These are phyloP conservation scores for Rhaphigaster nebulosa DNA, from an alignment of 2,888 invertebrate species.

Conservation along the genomic window DNA sequence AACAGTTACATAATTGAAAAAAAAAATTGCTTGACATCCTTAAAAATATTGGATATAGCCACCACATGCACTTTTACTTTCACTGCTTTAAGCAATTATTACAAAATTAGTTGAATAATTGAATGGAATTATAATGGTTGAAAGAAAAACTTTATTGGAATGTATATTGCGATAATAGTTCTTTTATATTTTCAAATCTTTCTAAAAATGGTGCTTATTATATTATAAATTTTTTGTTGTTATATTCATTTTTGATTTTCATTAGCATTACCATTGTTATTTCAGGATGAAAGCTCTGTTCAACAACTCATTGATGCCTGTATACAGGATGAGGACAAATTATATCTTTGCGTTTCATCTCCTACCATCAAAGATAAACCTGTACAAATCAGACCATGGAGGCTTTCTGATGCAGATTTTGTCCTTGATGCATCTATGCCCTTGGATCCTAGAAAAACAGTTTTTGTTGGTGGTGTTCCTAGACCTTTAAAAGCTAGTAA, in stretches of 20 bases:
- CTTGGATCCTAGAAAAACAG: constrained; percentile 97
- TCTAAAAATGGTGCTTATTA: background rate
- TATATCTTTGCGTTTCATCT: constrained; percentile 97
- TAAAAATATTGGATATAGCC: background rate
- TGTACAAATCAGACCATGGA: constrained; percentile 95
- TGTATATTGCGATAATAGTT: background rate
- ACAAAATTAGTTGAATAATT: background rate
- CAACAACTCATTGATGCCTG: constrained; percentile 97
- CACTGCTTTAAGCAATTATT: background rate
- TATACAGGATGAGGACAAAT: constrained; percentile 96
- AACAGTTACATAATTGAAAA: background rate
- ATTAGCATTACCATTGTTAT: constrained; percentile 68
- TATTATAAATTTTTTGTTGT: background rate
- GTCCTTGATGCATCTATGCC: constrained; percentile 98
- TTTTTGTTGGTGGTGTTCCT: constrained; percentile 99
- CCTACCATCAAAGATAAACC: constrained; percentile 99
- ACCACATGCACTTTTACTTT: background rate
- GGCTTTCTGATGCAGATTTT: constrained; percentile 96
- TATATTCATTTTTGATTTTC: background rate
- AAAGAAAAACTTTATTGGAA: background rate
- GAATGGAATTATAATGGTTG: background rate
- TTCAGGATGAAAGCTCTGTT: constrained; percentile 95
- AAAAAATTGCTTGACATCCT: background rate
- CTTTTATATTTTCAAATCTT: background rate
- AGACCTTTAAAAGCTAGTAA: constrained; percentile 78